Evolutionary conservation across 2,113 vertebrate species (phyloP).

Genomic region (Phalacrocorax aristotelis): DNA sequence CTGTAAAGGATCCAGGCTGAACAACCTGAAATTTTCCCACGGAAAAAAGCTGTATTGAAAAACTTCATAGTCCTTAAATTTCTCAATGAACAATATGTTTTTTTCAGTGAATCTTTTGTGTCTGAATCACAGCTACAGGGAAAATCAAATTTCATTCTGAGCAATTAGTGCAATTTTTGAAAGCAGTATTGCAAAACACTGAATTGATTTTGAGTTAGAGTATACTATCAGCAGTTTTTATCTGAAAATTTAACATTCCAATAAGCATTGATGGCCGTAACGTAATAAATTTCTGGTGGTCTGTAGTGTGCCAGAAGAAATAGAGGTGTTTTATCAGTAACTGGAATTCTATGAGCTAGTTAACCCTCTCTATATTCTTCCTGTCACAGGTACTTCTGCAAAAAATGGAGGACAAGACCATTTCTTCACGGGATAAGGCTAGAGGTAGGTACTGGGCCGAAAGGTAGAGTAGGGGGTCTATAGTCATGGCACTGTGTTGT

Average conservation of each 20-base stretch:
- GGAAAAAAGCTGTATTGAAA: neutral
- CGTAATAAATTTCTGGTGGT: neutral
- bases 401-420: neutral
- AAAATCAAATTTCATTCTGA: neutral
- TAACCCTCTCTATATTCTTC: neutral
- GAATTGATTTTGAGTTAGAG: neutral
- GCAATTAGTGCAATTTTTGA: neutral
- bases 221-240: neutral
- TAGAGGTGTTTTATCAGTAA: neutral
- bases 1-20: neutral
- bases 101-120: neutral
- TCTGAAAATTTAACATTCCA: neutral
- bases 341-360: neutral
- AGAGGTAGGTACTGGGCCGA: neutral
- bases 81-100: neutral
- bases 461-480: neutral
- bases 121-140: neutral
- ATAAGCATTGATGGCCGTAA: neutral
- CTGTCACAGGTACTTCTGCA: neutral
- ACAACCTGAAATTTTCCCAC: neutral
- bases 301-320: neutral
- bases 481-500: neutral
- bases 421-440: neutral
- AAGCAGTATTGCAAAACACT: neutral
- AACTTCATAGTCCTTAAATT: rapidly evolving